Base-by-base conservation (phyloP, 1,140 invertebrate species). In the Drosophila insularis region DNA sequence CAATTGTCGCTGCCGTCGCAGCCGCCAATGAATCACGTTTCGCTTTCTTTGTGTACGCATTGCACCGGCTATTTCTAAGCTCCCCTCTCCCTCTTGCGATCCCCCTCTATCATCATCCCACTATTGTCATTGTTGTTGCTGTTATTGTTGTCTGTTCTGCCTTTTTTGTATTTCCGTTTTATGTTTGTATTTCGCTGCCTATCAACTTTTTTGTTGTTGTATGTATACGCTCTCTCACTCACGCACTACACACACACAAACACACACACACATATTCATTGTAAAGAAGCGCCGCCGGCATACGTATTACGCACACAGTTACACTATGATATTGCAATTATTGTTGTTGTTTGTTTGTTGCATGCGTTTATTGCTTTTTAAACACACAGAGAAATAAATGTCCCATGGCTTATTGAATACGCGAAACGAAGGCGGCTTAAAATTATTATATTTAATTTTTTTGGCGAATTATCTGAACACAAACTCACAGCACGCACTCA, bases 141-240 rank as follows among this genome's bases (percentile, higher is more conserved):
- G 61, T 63, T 71, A 78, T 87, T 87, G 74, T 85, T 87, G 82
- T 75, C 37, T 73, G 62, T 68, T 64, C 23, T 64, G 32, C 77
- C 56, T 77, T 86, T 80, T 87, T 86, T 89, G 82, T 84, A 86
- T 87, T 86, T 86, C 75, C 79, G 82, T 21, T 86, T 86, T 87
- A 62, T 61, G 79, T 76, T 86, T 82, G 79, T 82, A 62, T 76
- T 87, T 86, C 68, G 68, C 67, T 77, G 27, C 27, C 27, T 27
- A 27, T 27, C 4, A 27, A 27, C 6, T 27, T 27, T 27, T 27
- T 27, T 21, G 21, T 21, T 21, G 21, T 21, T 21, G 65, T 73
- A 69, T 69, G 69, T 64, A 56, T 32, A 35, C 43, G 17, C 43
- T 21, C 19, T 46, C 72, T 67, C 54, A 54, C 71, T 70, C 66